A percentile compares a stretch with the other conserved stretches of the same genome.
Evolutionary conservation across 2,797 vertebrate genomes (phyloP).

Genomic region (Scarus forsteni): DNA sequence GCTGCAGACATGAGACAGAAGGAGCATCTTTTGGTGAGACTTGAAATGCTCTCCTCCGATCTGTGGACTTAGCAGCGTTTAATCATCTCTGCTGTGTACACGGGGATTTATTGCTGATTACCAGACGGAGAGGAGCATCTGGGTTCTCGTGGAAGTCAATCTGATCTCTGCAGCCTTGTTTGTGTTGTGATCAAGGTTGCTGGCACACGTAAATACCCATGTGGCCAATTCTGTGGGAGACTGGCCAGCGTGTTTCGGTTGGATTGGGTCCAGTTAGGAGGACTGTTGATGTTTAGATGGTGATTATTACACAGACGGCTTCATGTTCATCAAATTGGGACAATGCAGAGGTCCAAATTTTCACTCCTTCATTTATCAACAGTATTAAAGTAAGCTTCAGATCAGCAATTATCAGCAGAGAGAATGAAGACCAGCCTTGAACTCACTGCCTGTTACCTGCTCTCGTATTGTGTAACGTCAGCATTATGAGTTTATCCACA

Average conservation of each 20-base stretch:
- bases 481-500: too few relatives aligned
- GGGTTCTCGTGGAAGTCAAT: conserved; percentile 16
- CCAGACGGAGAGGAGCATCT: conserved; percentile 25
- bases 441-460: too few relatives aligned
- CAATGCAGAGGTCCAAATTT: not conserved
- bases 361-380: not conserved
- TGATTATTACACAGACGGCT: conserved; percentile 2
- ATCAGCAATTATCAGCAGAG: too few relatives aligned
- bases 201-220: conserved; percentile 34
- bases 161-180: conserved; percentile 33
- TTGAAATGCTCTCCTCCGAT: conserved; percentile 8
- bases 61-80: conserved; percentile 6
- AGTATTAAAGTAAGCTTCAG: not conserved
- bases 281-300: conserved; percentile 17
- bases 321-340: not conserved
- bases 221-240: conserved; percentile 16
- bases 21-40: conserved; percentile 10
- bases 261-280: conserved; percentile 20
- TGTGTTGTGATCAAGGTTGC: conserved; percentile 34
- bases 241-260: conserved; percentile 12
- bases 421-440: too few relatives aligned
- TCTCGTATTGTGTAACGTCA: too few relatives aligned
- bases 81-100: conserved; percentile 11
- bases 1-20: conserved; percentile 1
- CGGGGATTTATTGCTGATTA: conserved; percentile 30